Base-by-base conservation (phyloP, 1,140 invertebrate species). In the Thalassaphorura encarpata region DNA sequence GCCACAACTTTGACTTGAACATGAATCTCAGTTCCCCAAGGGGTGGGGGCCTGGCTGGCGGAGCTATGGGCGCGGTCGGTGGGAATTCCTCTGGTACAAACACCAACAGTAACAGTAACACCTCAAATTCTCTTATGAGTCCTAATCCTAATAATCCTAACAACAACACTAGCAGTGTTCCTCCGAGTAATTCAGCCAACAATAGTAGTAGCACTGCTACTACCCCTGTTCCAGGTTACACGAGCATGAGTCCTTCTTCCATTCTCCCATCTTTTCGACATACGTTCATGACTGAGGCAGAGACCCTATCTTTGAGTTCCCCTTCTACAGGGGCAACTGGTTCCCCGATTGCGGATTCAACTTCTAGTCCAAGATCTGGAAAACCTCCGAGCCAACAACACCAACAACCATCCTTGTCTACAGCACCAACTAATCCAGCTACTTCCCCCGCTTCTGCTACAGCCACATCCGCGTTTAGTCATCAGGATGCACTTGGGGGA, bases 111-210 rank as follows among this genome's bases (percentile, higher is more conserved):
- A 23, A 18, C 1, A 52, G 31, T 47, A 53, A 48, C 15, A n/a
- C n/a, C n/a, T n/a, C n/a, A n/a, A 56, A 43, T 52, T 4, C 31
- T 40, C 3, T 4, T 21, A 39, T 5, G 29, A 51, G 33, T 23
- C 46, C 39, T 68, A 80, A 79, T 2, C 74, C 80, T 63, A 80
- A 80, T 21, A 80, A 36, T 36, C n/a, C 33, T n/a, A 36, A n/a
- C 80, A 11, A n/a, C 33, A 36, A 36, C 33, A 11, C 33, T 36
- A 36, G 33, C 33, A 36, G 33, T 36, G 33, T 11, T 11, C n/a
- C 33, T 11, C n/a, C 33, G 33, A 36, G 33, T 36, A 36, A 36
- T 36, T 11, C n/a, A 11, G 82, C 81, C 0, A 71, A 79, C 52
- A 78, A 77, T 1, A 69, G 68, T 46, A 52, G 60, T 33, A 52